Base-by-base conservation (phyloP, 2,888 invertebrate genomes). In the Morpho helenor region DNA sequence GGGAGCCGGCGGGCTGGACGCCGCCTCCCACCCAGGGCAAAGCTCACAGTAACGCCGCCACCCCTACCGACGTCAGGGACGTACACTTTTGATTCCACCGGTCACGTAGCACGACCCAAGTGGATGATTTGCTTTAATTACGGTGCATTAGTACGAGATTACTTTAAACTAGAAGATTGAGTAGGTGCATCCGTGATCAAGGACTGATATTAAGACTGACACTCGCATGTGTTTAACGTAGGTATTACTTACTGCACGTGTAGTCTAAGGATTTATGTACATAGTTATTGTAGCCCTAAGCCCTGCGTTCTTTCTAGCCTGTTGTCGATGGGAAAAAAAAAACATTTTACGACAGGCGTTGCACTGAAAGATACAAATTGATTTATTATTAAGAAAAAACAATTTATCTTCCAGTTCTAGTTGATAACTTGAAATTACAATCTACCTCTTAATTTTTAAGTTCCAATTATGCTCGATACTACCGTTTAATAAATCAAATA, bases 61-160 rank as follows among this genome's bases (percentile, higher is more conserved):
- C 96, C 56, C 96, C 96, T 71, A 96, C 96, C 71, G 97, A 97
- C 83, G 95, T 96, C 71, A 93, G 96, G 72, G 96, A 97, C 84
- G 94, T 97, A 68, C 94, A 95, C 84, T 96, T 96, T 89, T 95
- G 74, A 89, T 87, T 52, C 63, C 61, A 57, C 64, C 49, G 55
- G 59, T 60, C 57, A 62, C 46, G 49, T 58, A 59, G 52, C 42
- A 52, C 48, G 51, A 52, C 48, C 54, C 60, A 59, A 68, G 68
- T 68, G 71, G 71, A 69, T 71, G 74, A 74, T 67, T 75, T 72
- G 78, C 76, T 79, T 80, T 80, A 80, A 77, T 76, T 77, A 76
- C 83, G 84, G 83, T 85, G 84, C 84, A 80, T 79, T 73, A 86
- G 87, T 87, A 88, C 88, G 88, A 77, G 80, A 87, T 77, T 87